Evolutionary conservation across 2,888 invertebrate species (phyloP), one percentile per base, ranked within the genome.

Genomic region (Caenorhabditis angaria): DNA sequence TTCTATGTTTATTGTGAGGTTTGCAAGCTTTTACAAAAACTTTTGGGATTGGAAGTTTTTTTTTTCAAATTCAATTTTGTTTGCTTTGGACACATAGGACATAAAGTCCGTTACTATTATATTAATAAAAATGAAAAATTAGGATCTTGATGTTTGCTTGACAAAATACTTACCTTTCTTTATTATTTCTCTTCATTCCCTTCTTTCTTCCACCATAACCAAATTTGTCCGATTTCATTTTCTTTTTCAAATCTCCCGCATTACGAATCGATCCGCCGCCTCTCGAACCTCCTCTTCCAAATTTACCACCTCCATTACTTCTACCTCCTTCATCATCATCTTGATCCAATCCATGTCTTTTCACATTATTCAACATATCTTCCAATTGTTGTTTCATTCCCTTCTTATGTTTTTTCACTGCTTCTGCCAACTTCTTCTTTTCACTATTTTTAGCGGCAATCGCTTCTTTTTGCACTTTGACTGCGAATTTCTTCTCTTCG

Each of bases 141-240:
- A 32, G 10, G 32, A 32, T 8, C 5, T 8, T 32, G 32, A 32
- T 10, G 5, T 32, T 32, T 32, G 3, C 18, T 41, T 12, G 18
- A 41, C n/a, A 22, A 48, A 61, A 57, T 22, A 29, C 60, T 14
- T 48, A 83, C 75, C 84, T 95, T 0, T 93, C 92, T 79, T 91
- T 92, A 0, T 94, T 94, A 87, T 97, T 97, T 55, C 91, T 89
- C 88, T 97, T 97, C 0, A 91, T 90, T 0, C 95, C 93, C 85
- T 93, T 93, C 90, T 97, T 97, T 88, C 94, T 94, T 0, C 97
- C 97, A 35, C 97, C 97, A 89, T 93, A 95, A 0, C 97, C 97
- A 89, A 93, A 97, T 88, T 93, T 95, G 66, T 92, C 91, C 87
- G 95, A 92, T 87, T 76, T 75, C 54, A 68, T 58, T 50, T 80